Base-by-base conservation (phyloP, 2,113 vertebrate species). In the Camelus dromedarius region DNA sequence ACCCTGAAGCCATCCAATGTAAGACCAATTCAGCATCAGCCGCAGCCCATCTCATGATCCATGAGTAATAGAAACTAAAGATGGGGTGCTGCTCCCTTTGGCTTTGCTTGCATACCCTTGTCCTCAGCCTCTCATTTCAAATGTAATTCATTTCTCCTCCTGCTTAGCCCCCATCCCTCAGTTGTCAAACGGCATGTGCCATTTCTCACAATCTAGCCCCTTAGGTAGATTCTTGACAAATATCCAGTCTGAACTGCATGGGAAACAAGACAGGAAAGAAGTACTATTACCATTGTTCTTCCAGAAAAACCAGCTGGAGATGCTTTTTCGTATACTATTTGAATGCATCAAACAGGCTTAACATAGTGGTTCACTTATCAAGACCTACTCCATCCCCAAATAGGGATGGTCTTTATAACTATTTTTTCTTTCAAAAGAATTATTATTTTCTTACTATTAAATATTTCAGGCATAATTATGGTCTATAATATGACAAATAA, bases 401-500 rank as follows among this genome's bases (percentile, higher is more conserved):
- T 58, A 32, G 50, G 4, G 48, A 77, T 67, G 48, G 26, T 89
- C 46, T 89, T 81, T 91, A 70, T 46, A 93, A 86, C 8, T 30
- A 13, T 75, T 7, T 60, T 92, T 8, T 38, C 10, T 62, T 52
- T 58, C 32, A 19, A 30, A 35, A 46, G 95, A 62, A 85, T 46
- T 60, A 35, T 30, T 42, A 12, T 85, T 69, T 83, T 91, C 93
- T 88, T 77, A 13, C 52, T 54, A 15, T 56, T 72, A 80, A 79
- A 35, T 92, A 89, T 30, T 70, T 82, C 13, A 77, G 54, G 26
- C 73, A 72, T 54, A 42, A 50, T n/a, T 20, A 6, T 15, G 70
- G 42, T 72, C 69, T 90, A 46, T 69, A 50, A 56, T 80, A 80
- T 69, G 30, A 86, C 28, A 93, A 93, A 80, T 92, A 92, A 28